Evolutionary conservation across 2,113 vertebrate species (phyloP).

Genomic region (Brachyhypopomus occidentalis): DNA sequence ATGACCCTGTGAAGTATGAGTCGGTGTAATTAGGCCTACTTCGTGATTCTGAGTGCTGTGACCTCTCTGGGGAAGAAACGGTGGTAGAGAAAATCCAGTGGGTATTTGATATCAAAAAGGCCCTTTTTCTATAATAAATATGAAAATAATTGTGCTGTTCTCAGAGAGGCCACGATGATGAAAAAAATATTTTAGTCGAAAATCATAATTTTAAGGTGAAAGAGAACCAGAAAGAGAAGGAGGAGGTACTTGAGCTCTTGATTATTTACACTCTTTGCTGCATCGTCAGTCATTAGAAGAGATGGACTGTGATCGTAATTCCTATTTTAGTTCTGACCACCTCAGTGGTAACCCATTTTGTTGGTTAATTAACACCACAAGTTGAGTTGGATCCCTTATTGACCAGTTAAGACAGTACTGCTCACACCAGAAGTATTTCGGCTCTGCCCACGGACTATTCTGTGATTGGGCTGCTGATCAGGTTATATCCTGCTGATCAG

Average conservation of each 20-base stretch:
- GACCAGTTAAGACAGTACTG: not conserved
- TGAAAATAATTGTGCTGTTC: conserved; percentile 49
- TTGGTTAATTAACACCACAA: not conserved
- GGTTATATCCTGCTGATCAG: too few species aligned
- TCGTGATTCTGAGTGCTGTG: conserved; percentile 58
- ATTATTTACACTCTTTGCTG: not conserved
- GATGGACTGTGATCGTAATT: conserved; percentile 4
- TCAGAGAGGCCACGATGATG: conserved; percentile 51
- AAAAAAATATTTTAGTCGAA: conserved; percentile 57
- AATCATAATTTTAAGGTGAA: conserved; percentile 27
- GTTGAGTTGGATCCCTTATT: not conserved
- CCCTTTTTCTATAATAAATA: conserved; percentile 47
- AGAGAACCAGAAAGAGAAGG: conserved; percentile 26
- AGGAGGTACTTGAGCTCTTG: not conserved
- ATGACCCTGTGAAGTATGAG: conserved; percentile 47
- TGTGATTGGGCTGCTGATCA: too few species aligned
- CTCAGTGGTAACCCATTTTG: not conserved
- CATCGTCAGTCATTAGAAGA: not conserved
- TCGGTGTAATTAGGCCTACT: conserved; percentile 40
- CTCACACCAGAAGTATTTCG: not conserved
- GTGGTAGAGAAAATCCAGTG: conserved; percentile 43
- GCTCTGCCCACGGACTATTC: not conserved
- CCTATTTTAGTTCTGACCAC: not conserved
- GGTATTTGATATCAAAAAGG: conserved; percentile 70
- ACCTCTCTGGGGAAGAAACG: conserved; percentile 55